A percentile compares a stretch with the other conserved stretches of the same genome.
phyloP scores from a whole-genome alignment of 1,140 invertebrate genomes.

The Trichonephila inaurata region DNA sequence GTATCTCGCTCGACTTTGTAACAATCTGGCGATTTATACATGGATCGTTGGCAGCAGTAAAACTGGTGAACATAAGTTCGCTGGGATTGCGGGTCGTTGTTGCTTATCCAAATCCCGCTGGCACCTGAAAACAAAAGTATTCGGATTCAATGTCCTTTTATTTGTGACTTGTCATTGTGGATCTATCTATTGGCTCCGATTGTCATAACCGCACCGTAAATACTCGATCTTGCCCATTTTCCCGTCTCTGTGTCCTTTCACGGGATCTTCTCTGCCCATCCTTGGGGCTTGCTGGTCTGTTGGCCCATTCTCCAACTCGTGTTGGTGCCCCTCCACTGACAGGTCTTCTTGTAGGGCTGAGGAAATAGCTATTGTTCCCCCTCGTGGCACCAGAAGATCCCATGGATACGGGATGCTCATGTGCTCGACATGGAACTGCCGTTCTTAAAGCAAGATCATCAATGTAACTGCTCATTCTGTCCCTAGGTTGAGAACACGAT shows the following conservation, averaged over 20 bases:
- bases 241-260: constrained; percentile 44
- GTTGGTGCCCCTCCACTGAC: constrained; percentile 1
- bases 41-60: background rate
- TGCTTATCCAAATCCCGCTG: background rate
- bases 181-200: constrained; percentile 45
- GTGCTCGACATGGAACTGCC: background rate
- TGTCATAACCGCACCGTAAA: constrained; percentile 73
- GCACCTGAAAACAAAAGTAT: background rate
- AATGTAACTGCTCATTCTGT: constrained; percentile 70
- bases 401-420: constrained; percentile 29
- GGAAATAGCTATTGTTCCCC: constrained; percentile 38
- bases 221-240: constrained; percentile 47
- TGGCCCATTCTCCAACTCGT: background rate
- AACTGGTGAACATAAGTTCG: background rate
- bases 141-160: constrained; percentile 30
- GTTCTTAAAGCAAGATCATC: constrained; percentile 35
- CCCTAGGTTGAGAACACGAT: constrained; percentile 61
- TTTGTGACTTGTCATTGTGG: constrained; percentile 55
- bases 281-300: background rate
- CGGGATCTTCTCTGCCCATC: constrained; percentile 46
- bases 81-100: background rate
- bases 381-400: background rate
- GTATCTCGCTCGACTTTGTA: background rate
- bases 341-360: constrained; percentile 54
- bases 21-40: background rate